Conservation (phyloP, 2,797 vertebrate species). For the Kryptolebias ocellatus region DNA sequence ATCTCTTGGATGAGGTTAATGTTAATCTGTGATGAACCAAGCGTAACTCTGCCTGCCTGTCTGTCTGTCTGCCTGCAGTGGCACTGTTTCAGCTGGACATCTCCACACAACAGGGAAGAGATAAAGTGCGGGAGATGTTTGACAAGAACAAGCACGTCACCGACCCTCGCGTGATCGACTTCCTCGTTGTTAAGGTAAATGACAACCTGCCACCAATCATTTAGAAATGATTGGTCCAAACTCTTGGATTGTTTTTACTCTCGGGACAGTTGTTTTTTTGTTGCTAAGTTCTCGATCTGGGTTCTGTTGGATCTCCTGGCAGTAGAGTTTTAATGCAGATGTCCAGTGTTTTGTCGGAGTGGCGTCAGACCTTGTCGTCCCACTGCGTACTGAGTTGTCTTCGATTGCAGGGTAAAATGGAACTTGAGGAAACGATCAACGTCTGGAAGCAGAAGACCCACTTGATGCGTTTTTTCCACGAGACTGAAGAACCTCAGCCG, state of each 20-base stretch:
- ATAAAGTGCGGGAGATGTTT: constrained; percentile 93
- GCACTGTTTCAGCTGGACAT: constrained; percentile 90
- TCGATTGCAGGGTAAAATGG: constrained; percentile 90
- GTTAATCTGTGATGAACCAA: neutral
- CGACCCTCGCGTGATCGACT: constrained; percentile 91
- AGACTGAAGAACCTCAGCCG: constrained; percentile 82
- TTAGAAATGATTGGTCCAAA: too few relatives aligned
- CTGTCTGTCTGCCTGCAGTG: constrained; percentile 73
- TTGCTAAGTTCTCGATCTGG: neutral
- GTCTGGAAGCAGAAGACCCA: constrained; percentile 98
- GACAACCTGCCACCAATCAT: too few relatives aligned
- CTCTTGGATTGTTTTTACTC: too few relatives aligned
- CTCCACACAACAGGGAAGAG: constrained; percentile 83
- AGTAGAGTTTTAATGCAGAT: neutral
- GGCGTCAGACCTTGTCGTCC: neutral
- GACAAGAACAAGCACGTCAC: constrained; percentile 88
- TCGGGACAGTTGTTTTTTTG: too few relatives aligned
- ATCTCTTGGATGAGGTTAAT: too few relatives aligned
- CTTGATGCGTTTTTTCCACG: constrained; percentile 91
- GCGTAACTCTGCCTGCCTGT: neutral
- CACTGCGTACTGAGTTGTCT: neutral
- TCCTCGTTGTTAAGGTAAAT: constrained; percentile 95
- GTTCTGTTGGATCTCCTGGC: neutral
- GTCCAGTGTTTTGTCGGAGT: too few relatives aligned
- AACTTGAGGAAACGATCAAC: constrained; percentile 92